Evolutionary conservation across 2,113 vertebrate genomes (phyloP).

Genomic region (Laticauda laticaudata): DNA sequence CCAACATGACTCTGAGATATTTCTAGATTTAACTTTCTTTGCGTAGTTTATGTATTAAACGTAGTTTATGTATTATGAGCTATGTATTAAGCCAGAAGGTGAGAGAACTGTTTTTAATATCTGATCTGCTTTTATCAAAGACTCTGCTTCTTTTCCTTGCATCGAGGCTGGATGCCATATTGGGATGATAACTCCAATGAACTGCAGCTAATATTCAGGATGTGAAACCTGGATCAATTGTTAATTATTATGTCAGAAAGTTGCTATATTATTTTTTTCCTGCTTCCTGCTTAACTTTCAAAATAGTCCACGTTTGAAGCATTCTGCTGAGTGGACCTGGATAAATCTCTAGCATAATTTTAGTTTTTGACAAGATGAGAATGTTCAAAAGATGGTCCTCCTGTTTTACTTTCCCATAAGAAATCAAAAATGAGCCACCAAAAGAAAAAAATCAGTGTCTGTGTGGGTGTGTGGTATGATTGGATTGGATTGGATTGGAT

Average conservation of each 20-base stretch:
- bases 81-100: conserved; percentile 64
- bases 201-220: conserved; percentile 3
- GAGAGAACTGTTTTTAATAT: conserved; percentile 60
- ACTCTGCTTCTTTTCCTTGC: conserved; percentile 43
- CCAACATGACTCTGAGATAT: conserved; percentile 33
- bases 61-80: conserved; percentile 17
- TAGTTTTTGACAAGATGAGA: background rate
- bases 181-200: conserved; percentile 40
- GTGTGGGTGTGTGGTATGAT: too few relatives aligned
- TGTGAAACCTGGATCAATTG: background rate
- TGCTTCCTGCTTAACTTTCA: conserved; percentile 26
- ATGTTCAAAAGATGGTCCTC: background rate
- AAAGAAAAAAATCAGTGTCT: too few relatives aligned
- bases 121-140: conserved; percentile 44
- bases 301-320: background rate
- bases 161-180: conserved; percentile 34
- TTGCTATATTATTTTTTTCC: background rate
- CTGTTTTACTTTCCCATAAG: background rate
- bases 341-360: background rate
- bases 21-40: conserved; percentile 72
- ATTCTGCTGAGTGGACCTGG: background rate
- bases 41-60: conserved; percentile 48
- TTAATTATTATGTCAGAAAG: background rate
- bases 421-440: background rate
- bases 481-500: too few relatives aligned